Evolutionary conservation across 2,797 vertebrate genomes (phyloP), one percentile per base, ranked within the genome.

Genomic region (Helicolenus hilgendorfi): DNA sequence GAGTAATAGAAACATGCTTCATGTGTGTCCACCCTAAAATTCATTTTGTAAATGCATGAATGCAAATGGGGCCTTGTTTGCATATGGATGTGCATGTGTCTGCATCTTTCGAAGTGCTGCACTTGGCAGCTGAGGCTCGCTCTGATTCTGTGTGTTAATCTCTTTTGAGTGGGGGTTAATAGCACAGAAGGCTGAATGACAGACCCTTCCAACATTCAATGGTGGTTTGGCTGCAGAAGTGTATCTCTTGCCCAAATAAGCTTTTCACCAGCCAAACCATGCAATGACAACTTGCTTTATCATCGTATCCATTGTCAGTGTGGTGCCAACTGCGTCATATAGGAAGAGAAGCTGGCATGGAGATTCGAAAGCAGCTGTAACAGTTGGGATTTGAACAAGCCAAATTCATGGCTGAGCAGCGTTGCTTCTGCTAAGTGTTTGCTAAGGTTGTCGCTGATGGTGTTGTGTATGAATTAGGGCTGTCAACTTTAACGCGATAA

Each of bases 111-210:
- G 63, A 89, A 73, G 67, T 26, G 22, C 31, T 62, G 72, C 55
- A 72, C 63, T 89, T 91, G 86, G 83, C 81, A 81, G 58, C 70
- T 80, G 65, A 86, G 55, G 45, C 76, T n/a, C 26, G 55, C 26
- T 68, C 53, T 79, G 72, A 68, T 80, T 84, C 27, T 41, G 55
- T 67, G 76, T 76, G 89, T 60, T 92, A 87, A 92, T 94, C 89
- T 83, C 72, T 71, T 88, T 87, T 87, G 79, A 94, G 90, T 89
- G 82, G 72, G 86, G 88, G 83, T 91, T 92, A 95, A 92, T 89
- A 85, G 84, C 86, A 89, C 91, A 91, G 84, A 86, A 58, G 84
- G 83, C 84, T 84, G 58, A 79, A 85, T 76, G 85, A 89, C 26
- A 71, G 78, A 79, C 74, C 77, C 84, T 78, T 92, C 92, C 84